A percentile compares a stretch with the other conserved stretches of the same genome.
These are phyloP conservation scores for Galbula dea DNA, from an alignment of 2,113 vertebrate species.

Conservation along the genomic window DNA sequence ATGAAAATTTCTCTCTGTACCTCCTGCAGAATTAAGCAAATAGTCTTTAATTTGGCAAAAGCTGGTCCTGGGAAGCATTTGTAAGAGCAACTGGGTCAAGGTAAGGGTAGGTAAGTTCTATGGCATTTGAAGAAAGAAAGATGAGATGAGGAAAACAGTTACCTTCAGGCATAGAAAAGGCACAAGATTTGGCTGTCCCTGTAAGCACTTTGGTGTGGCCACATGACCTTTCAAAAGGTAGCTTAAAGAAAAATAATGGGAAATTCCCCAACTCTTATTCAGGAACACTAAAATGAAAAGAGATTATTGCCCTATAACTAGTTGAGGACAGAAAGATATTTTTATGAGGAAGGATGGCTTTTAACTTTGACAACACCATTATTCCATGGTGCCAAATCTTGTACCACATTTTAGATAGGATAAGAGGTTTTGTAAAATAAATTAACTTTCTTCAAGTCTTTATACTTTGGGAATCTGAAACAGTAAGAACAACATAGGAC, in stretches of 20 bases:
- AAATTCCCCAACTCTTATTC: background rate
- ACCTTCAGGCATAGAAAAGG: background rate
- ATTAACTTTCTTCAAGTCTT: background rate
- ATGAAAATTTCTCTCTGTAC: background rate
- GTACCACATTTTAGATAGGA: background rate
- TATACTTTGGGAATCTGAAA: background rate
- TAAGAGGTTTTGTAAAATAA: background rate
- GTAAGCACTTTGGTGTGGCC: background rate
- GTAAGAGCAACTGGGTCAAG: background rate
- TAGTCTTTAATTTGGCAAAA: background rate
- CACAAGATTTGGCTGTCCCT: background rate
- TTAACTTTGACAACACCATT: background rate
- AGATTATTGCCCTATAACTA: background rate
- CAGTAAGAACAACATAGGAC: background rate
- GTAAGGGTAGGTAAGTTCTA: background rate
- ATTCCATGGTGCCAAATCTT: background rate
- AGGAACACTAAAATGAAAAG: background rate
- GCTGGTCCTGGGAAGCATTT: background rate
- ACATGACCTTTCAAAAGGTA: background rate
- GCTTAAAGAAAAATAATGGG: background rate
- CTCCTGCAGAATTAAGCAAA: background rate
- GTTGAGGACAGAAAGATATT: background rate
- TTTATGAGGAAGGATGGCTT: background rate
- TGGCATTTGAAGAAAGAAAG: conserved; percentile 1
- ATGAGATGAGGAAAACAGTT: background rate